Conservation (phyloP, 2,113 vertebrate species). For the Spea bombifrons region DNA sequence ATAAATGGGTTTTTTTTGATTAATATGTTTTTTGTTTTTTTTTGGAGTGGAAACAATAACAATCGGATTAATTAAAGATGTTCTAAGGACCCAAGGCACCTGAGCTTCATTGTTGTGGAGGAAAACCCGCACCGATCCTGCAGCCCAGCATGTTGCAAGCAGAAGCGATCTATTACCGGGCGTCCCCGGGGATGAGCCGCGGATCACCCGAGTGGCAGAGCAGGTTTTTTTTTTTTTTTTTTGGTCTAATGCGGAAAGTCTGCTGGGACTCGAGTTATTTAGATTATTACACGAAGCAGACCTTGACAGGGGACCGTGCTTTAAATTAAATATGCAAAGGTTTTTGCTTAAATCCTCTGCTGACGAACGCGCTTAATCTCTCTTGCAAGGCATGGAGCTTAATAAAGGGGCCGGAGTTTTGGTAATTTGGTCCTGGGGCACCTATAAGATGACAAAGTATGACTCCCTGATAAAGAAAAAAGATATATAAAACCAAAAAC, state of each 20-base stretch:
- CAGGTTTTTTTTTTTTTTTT: slow-evolving; percentile 16
- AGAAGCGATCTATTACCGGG: not conserved
- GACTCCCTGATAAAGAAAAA: no score
- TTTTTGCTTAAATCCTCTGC: slow-evolving; percentile 13
- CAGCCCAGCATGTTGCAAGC: not conserved
- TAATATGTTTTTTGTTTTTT: no score
- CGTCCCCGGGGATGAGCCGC: not conserved
- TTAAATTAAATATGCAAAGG: slow-evolving; percentile 23
- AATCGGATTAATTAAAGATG: not conserved
- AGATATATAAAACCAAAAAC: no score
- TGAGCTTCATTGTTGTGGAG: not conserved
- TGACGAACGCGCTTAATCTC: slow-evolving; percentile 7
- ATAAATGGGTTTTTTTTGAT: no score
- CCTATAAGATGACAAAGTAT: no score
- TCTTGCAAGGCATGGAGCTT: not conserved
- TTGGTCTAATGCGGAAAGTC: slow-evolving; percentile 4
- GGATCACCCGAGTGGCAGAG: not conserved
- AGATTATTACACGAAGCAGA: slow-evolving; percentile 2
- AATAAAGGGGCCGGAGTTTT: not conserved
- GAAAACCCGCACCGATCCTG: not conserved
- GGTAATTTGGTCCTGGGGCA: no score
- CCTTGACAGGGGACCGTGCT: not conserved
- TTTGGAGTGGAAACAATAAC: not conserved
- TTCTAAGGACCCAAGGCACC: not conserved
- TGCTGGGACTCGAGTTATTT: slow-evolving; percentile 14